Evolutionary conservation across 2,888 invertebrate species (phyloP).

Genomic region (Microctonus brassicae): DNA sequence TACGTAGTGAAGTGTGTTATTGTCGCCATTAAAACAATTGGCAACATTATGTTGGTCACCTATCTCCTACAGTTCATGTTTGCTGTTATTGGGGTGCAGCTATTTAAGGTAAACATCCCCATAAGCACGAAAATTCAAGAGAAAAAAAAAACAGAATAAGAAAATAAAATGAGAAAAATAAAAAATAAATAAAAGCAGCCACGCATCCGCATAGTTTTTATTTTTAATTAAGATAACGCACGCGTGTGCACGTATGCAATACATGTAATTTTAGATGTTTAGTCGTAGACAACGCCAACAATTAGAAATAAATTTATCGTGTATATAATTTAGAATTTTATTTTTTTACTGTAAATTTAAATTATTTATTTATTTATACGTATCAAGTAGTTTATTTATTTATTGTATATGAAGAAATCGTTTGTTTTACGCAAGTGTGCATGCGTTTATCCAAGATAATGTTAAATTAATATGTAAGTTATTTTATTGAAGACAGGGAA

Average conservation of each 20-base stretch:
- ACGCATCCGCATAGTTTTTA: conserved; percentile 25
- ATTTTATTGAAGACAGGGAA: conserved; percentile 22
- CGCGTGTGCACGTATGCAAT: not conserved
- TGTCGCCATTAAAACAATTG: conserved; percentile 98
- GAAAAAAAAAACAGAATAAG: conserved; percentile 47
- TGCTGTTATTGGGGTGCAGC: conserved; percentile 99
- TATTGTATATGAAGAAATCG: not conserved
- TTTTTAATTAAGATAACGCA: not conserved
- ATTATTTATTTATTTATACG: not conserved
- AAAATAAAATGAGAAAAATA: too few relatives aligned
- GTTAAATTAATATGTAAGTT: not conserved
- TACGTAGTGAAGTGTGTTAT: conserved; percentile 99
- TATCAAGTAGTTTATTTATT: not conserved
- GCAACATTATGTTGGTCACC: conserved; percentile 99
- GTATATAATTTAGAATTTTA: not conserved
- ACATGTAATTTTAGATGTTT: not conserved
- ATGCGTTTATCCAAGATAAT: conserved; percentile 30
- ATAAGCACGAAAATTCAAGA: conserved; percentile 50
- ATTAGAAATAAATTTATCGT: conserved; percentile 20
- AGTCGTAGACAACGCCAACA: conserved; percentile 4
- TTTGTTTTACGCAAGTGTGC: conserved; percentile 32
- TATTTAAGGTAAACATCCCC: conserved; percentile 90
- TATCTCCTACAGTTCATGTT: conserved; percentile 99
- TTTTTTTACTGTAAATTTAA: not conserved
- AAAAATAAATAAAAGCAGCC: conserved; percentile 34